Conservation (phyloP, 1,140 invertebrate genomes). For the Lerema accius region DNA sequence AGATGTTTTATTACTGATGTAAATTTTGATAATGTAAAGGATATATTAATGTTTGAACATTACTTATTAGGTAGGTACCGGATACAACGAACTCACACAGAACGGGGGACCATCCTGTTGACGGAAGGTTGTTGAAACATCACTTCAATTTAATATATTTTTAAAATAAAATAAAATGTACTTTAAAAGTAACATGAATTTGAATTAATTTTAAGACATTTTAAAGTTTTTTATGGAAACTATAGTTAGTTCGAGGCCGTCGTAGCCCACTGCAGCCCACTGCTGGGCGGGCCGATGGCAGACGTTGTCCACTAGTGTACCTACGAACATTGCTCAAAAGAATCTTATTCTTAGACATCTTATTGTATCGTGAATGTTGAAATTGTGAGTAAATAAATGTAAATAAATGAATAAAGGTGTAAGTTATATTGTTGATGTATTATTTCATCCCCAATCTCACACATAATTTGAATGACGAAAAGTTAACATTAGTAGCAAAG, state of each 20-base stretch:
- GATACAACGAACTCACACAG: neutral
- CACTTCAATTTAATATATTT: no score
- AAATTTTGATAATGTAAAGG: constrained; percentile 8
- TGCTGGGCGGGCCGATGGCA: constrained; percentile 2
- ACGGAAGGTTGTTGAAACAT: no score
- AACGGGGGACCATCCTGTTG: neutral
- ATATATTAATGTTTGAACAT: constrained; percentile 5
- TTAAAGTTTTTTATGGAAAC: no score
- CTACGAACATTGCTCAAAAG: constrained; percentile 58
- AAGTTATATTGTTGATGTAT: constrained; percentile 55
- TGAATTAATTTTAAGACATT: no score
- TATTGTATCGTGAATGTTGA: constrained; percentile 54
- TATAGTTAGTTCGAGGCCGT: no score
- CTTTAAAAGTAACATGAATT: no score
- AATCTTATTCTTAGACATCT: constrained; percentile 48
- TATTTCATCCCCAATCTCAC: no score
- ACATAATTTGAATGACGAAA: no score
- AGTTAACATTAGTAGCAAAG: no score
- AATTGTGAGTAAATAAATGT: constrained; percentile 58
- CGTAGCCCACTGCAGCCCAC: neutral
- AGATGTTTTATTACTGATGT: neutral
- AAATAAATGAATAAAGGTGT: constrained; percentile 76
- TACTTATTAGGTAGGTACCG: neutral
- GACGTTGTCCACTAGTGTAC: constrained; percentile 38
- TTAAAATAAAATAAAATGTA: no score